Evolutionary conservation across 2,888 invertebrate genomes (phyloP), one percentile per base, ranked within the genome.

Genomic region (Doris montereyensis): DNA sequence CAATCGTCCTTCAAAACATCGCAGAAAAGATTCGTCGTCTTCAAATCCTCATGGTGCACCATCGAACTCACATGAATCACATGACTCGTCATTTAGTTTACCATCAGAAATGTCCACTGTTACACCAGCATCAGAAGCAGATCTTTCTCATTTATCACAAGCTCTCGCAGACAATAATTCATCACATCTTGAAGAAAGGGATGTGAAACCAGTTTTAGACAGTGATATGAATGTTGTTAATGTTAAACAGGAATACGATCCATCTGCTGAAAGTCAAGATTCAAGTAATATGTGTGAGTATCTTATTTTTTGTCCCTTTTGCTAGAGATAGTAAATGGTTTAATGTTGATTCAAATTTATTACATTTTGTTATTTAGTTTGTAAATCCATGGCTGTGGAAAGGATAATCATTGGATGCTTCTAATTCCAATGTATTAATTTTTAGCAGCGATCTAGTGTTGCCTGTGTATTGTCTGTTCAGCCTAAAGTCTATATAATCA

Each of bases 211-310:
- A 68, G 60, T 74, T 32, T 60, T 76, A 41, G 76, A 76, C 57
- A 75, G 58, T 70, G 79, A 79, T 34, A 68, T 79, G 60, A 79
- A 70, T 75, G 30, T 79, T 26, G 24, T 79, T 34, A 34, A 79
- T 57, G 79, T 79, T 17, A 79, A 79, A 71, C 79, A 79, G 34
- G 79, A 79, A 41, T 75, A 68, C 60, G 68, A 70, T 21, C 75
- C 35, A 0, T 78, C 74, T 1, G 68, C 52, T 10, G 52, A 41
- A 10, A 41, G 5, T 17, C 52, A n/a, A n/a, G n/a, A n/a, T n/a
- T n/a, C n/a, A n/a, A n/a, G n/a, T n/a, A n/a, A n/a, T n/a, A n/a
- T n/a, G n/a, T n/a, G n/a, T n/a, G n/a, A n/a, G n/a, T n/a, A n/a
- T n/a, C n/a, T n/a, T n/a, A n/a, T n/a, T n/a, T n/a, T n/a, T n/a